Base-by-base conservation (phyloP, 92 coral and sea anemone species). In the Bergia sp. region DNA sequence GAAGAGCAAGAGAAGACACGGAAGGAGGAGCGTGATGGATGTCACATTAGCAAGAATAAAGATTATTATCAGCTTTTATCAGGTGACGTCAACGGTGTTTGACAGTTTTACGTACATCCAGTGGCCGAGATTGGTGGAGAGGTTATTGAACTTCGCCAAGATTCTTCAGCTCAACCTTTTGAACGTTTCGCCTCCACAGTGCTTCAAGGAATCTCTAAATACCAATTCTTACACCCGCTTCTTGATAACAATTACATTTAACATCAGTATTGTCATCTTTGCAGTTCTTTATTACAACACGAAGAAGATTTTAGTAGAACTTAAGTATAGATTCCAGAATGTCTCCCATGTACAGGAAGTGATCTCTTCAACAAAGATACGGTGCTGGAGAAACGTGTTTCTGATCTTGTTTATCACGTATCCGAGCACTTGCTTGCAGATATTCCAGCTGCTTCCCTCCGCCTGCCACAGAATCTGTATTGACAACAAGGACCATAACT, bases 41-140 rank as follows among this genome's bases (percentile, higher is more conserved):
- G 74, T 85, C 71, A 76, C 89, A 40, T 76, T 93, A 36, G 91
- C 95, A 43, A 83, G 93, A 23, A 77, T 93, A 37, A 93, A 93
- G 78, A 93, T 93, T 18, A 50, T 93, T 13, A 91, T 93, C 10
- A 82, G 93, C 41, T 93, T 93, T 88, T 93, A 90, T 69, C 95
- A 93, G 47, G 89, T 91, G 23, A 90, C 93, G 7, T 93, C 93
- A 37, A 79, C 87, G 1, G 89, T 90, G 20, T 88, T 93, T 74
- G 92, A 93, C 85, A 64, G 91, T 21, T 90, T 93, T 57, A 79
- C 93, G 2, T 93, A 90, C 72, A 90, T 89, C 5, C 79, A 72
- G 42, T 93, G 95, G 95, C 95, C 95, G 2, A 41, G 69, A 40
- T 91, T 90, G 21, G 74, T 93, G 40, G 53, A 83, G 72, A 88